phyloP scores from a whole-genome alignment of 2,888 invertebrate species.

The Drosophila subsilvestris region DNA sequence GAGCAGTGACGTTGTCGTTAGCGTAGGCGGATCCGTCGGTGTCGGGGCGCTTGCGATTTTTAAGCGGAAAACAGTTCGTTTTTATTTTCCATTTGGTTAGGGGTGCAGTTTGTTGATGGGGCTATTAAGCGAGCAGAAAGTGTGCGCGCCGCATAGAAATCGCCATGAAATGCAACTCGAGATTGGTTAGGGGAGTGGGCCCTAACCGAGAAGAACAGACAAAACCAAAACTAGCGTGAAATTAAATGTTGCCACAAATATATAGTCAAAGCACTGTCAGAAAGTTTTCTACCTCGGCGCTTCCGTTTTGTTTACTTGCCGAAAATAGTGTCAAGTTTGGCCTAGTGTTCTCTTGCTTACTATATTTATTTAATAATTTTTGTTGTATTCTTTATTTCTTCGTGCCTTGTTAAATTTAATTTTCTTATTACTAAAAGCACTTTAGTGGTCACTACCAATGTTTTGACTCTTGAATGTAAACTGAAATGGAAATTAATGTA shows the following conservation, averaged over 20 bases:
- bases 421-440: constrained; percentile 44
- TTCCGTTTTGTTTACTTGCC: constrained; percentile 48
- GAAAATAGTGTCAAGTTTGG: constrained; percentile 68
- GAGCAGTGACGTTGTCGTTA: neutral
- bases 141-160: constrained; percentile 39
- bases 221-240: constrained; percentile 50
- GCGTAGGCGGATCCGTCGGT: neutral
- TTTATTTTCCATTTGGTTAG: constrained; percentile 31
- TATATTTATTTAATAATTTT: constrained; percentile 40
- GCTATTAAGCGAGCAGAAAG: constrained; percentile 45
- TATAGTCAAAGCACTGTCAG: constrained; percentile 52
- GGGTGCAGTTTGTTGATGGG: constrained; percentile 42
- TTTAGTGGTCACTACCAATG: constrained; percentile 48
- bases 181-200: constrained; percentile 24
- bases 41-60: constrained; percentile 20
- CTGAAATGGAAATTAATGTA: constrained; percentile 41
- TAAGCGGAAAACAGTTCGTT: constrained; percentile 32
- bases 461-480: constrained; percentile 33
- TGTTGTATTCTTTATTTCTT: constrained; percentile 17
- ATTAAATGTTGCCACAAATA: constrained; percentile 58
- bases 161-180: constrained; percentile 26
- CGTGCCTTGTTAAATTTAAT: constrained; percentile 42
- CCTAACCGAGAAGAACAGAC: constrained; percentile 13
- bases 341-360: constrained; percentile 46
- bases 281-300: constrained; percentile 52